phyloP scores from a whole-genome alignment of 2,888 invertebrate species.

The Oxytorus armatus region DNA sequence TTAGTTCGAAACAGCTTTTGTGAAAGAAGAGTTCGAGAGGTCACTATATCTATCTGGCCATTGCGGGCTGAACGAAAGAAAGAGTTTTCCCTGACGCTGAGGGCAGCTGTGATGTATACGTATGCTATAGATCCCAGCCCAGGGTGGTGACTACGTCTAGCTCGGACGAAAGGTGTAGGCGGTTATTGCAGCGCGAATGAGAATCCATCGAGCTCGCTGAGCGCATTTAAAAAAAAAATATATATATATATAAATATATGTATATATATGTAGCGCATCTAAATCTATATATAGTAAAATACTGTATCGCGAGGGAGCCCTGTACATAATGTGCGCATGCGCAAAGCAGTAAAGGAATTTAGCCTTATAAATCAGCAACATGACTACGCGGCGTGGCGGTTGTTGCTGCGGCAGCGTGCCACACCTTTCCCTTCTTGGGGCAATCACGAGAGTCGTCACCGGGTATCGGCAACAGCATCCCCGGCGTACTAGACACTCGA shows the following conservation, averaged over 20 bases:
- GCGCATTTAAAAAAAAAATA: slow-evolving; percentile 19
- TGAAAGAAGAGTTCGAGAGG: slow-evolving; percentile 48
- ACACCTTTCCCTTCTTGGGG: slow-evolving; percentile 85
- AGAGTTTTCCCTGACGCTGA: slow-evolving; percentile 49
- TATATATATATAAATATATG: no score
- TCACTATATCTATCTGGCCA: slow-evolving; percentile 21
- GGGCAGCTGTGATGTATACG: slow-evolving; percentile 39
- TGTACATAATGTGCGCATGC: slow-evolving; percentile 41
- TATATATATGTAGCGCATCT: slow-evolving; percentile 27
- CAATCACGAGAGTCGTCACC: slow-evolving; percentile 84
- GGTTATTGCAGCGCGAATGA: slow-evolving; percentile 56
- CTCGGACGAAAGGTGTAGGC: slow-evolving; percentile 38
- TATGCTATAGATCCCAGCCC: neutral
- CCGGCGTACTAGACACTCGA: slow-evolving; percentile 68
- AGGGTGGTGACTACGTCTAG: slow-evolving; percentile 27
- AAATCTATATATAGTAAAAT: slow-evolving; percentile 24
- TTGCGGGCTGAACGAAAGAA: slow-evolving; percentile 39
- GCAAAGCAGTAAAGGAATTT: slow-evolving; percentile 81
- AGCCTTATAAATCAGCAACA: slow-evolving; percentile 84
- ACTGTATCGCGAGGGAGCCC: slow-evolving; percentile 37
- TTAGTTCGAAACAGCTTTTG: slow-evolving; percentile 26
- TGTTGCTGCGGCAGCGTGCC: slow-evolving; percentile 75
- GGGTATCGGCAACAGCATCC: slow-evolving; percentile 82
- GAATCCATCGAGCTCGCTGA: slow-evolving; percentile 52
- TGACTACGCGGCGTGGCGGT: slow-evolving; percentile 77